Conservation (phyloP, 2,888 invertebrate genomes). For the Andrena camellia region DNA sequence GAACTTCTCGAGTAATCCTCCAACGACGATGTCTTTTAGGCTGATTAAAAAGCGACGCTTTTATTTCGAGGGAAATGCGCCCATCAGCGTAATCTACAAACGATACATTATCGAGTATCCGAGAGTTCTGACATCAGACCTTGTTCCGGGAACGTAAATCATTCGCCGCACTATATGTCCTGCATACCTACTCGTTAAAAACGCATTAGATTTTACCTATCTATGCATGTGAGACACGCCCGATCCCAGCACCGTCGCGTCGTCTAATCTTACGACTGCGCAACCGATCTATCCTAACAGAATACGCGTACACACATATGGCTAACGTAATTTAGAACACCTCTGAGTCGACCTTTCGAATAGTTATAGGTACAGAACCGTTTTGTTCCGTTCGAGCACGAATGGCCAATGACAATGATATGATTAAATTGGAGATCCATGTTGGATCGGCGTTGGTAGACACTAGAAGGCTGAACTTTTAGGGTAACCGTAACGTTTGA, state of each 20-base stretch:
- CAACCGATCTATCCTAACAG: not conserved
- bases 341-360: no score
- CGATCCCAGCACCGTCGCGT: not conserved
- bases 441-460: slow-evolving; percentile 20
- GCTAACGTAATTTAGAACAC: no score
- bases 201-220: slow-evolving; percentile 32
- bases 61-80: slow-evolving; percentile 1
- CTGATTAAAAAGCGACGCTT: slow-evolving; percentile 30
- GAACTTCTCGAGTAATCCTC: slow-evolving; percentile 11
- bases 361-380: no score
- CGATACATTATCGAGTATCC: no score
- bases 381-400: no score
- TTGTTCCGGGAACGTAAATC: not conserved
- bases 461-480: slow-evolving; percentile 17
- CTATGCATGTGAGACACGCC: not conserved
- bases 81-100: slow-evolving; percentile 12
- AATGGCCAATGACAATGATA: not conserved
- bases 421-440: slow-evolving; percentile 50
- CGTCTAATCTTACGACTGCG: not conserved
- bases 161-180: not conserved
- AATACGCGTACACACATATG: no score
- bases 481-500: slow-evolving; percentile 35
- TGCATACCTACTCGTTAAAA: slow-evolving; percentile 39
- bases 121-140: slow-evolving; percentile 6
- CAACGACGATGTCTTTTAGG: not conserved